Evolutionary conservation across 2,888 invertebrate genomes (phyloP).

Genomic region (Candidula unifasciata): DNA sequence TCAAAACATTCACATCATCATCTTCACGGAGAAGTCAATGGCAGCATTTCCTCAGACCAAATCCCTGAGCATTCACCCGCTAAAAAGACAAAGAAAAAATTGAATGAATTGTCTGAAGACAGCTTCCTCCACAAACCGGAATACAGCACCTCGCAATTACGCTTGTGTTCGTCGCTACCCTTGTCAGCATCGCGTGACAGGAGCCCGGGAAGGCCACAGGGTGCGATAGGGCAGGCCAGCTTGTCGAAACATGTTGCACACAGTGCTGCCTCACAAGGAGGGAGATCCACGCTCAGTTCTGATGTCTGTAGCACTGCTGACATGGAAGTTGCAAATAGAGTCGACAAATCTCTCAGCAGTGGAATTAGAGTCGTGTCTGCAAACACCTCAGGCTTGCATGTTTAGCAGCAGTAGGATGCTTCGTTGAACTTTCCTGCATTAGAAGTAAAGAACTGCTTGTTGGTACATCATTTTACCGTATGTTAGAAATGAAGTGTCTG

Average conservation of each 20-base stretch:
- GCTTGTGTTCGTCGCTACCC: slow-evolving; percentile 6
- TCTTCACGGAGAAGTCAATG: slow-evolving; percentile 56
- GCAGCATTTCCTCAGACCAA: slow-evolving; percentile 53
- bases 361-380: neutral
- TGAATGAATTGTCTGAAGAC: slow-evolving; percentile 25
- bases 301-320: slow-evolving; percentile 6
- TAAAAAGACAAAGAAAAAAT: slow-evolving; percentile 49
- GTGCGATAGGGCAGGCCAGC: slow-evolving; percentile 31
- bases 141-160: neutral
- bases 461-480: too few relatives aligned
- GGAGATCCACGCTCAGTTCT: neutral
- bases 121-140: neutral
- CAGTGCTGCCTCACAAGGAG: neutral
- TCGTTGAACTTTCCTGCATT: neutral
- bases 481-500: too few relatives aligned
- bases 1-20: slow-evolving; percentile 41
- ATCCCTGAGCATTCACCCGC: slow-evolving; percentile 42
- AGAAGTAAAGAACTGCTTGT: slow-evolving; percentile 2
- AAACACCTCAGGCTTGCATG: slow-evolving; percentile 8
- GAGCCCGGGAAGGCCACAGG: slow-evolving; percentile 14
- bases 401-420: slow-evolving; percentile 10
- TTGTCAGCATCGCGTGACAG: slow-evolving; percentile 23
- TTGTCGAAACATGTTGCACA: slow-evolving; percentile 31
- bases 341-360: neutral
- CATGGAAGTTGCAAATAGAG: neutral